Conservation (phyloP, 2,888 invertebrate genomes). For the Elmis aenea region DNA sequence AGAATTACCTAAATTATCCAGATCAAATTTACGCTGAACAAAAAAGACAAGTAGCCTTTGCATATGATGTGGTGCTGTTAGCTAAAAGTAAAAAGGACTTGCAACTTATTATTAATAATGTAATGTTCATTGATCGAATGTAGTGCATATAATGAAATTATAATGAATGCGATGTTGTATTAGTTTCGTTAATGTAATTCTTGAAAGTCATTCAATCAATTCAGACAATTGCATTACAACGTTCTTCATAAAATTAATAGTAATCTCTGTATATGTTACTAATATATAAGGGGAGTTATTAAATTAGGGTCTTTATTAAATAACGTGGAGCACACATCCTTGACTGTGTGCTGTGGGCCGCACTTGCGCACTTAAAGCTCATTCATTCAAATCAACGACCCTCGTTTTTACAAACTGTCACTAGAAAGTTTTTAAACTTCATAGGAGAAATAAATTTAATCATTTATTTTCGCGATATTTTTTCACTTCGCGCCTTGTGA, state of each 20-base stretch:
- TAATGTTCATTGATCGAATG: too few relatives aligned
- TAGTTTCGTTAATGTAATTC: too few relatives aligned
- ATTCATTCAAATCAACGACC: conserved; percentile 22
- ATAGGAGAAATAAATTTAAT: conserved; percentile 42
- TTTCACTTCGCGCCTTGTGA: conserved; percentile 44
- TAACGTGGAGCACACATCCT: conserved; percentile 12
- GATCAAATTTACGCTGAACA: too few relatives aligned
- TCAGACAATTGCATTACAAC: conserved; percentile 14
- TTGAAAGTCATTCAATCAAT: too few relatives aligned
- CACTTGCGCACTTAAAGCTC: conserved; percentile 16
- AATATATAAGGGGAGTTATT: conserved; percentile 27
- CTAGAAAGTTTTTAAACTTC: conserved; percentile 42
- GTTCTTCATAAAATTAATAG: conserved; percentile 20
- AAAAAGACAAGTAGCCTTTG: too few relatives aligned
- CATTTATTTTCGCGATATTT: conserved; percentile 41
- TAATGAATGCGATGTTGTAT: too few relatives aligned
- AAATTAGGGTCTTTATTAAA: conserved; percentile 31
- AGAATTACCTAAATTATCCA: too few relatives aligned
- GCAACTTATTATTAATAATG: too few relatives aligned
- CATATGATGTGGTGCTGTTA: too few relatives aligned
- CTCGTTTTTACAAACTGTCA: conserved; percentile 40
- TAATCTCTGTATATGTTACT: conserved; percentile 17
- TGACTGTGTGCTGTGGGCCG: conserved; percentile 4
- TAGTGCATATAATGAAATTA: too few relatives aligned
- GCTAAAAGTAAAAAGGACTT: too few relatives aligned